These are phyloP conservation scores for Drosophila simulans DNA, from an alignment of 1,140 invertebrate genomes.

Conservation along the genomic window DNA sequence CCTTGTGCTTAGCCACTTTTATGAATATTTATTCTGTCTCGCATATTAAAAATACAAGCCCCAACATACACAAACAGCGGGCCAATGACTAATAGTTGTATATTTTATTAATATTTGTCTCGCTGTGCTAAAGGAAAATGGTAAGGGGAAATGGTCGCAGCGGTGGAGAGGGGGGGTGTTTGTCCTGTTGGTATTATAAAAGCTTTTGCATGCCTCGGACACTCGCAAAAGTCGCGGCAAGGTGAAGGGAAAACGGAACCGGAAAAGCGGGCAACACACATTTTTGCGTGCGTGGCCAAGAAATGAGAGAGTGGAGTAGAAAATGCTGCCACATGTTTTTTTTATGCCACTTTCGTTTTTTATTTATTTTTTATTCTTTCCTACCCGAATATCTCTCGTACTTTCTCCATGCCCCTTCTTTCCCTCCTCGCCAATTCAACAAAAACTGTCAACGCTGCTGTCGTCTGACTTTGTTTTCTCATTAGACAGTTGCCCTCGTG, in stretches of 20 bases:
- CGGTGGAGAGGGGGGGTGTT: neutral
- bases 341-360: conserved; percentile 78
- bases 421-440: neutral
- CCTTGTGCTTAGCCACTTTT: conserved; percentile 57
- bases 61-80: conserved; percentile 49
- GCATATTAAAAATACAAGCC: conserved; percentile 81
- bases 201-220: conserved; percentile 29
- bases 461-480: conserved; percentile 66
- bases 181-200: conserved; percentile 28
- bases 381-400: neutral
- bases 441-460: conserved; percentile 52
- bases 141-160: conserved; percentile 2
- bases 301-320: conserved; percentile 5
- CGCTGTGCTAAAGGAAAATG: conserved; percentile 34
- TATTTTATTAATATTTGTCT: conserved; percentile 83
- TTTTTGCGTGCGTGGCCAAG: conserved; percentile 77
- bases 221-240: conserved; percentile 1
- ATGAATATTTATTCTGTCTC: conserved; percentile 81
- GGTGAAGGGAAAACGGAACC: conserved; percentile 18
- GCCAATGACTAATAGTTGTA: conserved; percentile 82
- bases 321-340: conserved; percentile 80
- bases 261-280: conserved; percentile 68
- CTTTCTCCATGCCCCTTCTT: neutral
- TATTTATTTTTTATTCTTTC: conserved; percentile 34
- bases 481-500: conserved; percentile 49